phyloP scores from a whole-genome alignment of 2,113 vertebrate genomes.

The Pangasianodon gigas region DNA sequence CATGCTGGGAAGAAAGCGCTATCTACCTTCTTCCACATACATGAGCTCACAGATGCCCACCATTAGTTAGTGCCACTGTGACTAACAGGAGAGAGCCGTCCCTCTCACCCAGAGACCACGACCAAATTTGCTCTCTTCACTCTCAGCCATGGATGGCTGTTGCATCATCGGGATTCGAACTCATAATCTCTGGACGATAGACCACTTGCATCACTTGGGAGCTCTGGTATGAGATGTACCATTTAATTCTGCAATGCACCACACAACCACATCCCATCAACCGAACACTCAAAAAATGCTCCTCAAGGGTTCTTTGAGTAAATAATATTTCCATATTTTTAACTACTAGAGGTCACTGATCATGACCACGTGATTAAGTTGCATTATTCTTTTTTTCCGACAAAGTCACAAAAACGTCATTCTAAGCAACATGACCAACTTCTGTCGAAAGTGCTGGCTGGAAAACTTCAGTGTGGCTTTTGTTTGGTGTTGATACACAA shows the following conservation, averaged over 20 bases:
- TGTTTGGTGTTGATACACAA: neutral
- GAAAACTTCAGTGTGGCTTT: neutral
- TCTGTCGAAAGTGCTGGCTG: neutral
- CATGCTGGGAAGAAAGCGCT: neutral
- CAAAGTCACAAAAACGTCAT: neutral
- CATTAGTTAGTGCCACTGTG: neutral
- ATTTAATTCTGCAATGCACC: neutral
- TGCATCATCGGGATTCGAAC: neutral
- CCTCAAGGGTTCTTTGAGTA: neutral
- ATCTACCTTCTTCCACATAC: neutral
- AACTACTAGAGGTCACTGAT: neutral
- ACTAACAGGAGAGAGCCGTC: neutral
- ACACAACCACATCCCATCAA: neutral
- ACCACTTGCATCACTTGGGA: neutral
- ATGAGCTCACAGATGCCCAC: neutral
- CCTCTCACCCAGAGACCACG: neutral
- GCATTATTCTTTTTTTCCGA: neutral
- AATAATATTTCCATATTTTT: neutral
- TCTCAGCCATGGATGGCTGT: neutral
- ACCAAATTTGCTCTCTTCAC: neutral
- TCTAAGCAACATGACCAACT: neutral
- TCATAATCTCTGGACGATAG: neutral
- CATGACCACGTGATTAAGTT: neutral
- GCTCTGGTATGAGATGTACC: neutral
- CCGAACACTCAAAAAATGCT: neutral